These are phyloP conservation scores for Leucophora obtusa DNA, from an alignment of 2,888 invertebrate genomes.

Conservation along the genomic window DNA sequence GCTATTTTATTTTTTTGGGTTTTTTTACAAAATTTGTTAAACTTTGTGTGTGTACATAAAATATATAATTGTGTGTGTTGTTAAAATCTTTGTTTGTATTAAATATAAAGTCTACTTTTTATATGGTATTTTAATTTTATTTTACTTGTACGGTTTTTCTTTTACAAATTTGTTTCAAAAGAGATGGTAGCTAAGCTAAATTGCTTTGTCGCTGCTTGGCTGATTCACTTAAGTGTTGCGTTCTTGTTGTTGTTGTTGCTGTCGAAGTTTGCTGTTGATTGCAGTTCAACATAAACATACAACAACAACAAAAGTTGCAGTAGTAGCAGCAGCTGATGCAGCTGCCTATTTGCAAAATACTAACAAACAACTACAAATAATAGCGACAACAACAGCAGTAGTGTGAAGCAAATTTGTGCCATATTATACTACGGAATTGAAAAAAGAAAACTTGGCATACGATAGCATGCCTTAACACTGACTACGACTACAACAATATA, in stretches of 20 bases:
- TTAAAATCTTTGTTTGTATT: no score
- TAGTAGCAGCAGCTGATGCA: constrained; percentile 30
- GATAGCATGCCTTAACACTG: constrained; percentile 27
- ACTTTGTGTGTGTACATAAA: no score
- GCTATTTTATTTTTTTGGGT: no score
- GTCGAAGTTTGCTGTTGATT: constrained; percentile 16
- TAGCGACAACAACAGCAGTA: constrained; percentile 27
- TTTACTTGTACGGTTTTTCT: neutral
- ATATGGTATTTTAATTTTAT: no score
- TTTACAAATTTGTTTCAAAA: constrained; percentile 16
- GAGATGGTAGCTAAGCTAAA: constrained; percentile 51
- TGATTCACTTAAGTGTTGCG: constrained; percentile 54
- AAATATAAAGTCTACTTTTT: no score
- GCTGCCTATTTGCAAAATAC: neutral
- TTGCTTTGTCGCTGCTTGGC: constrained; percentile 61
- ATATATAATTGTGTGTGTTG: no score
- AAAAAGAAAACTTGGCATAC: constrained; percentile 55
- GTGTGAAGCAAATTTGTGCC: constrained; percentile 48
- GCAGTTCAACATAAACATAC: neutral
- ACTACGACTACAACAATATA: neutral
- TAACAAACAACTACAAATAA: constrained; percentile 2
- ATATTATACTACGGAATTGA: constrained; percentile 25
- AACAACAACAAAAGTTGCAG: neutral
- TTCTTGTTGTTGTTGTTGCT: constrained; percentile 41
- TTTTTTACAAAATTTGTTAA: no score